Evolutionary conservation across 2,797 vertebrate genomes (phyloP).

Genomic region (Pogonophryne albipinna): DNA sequence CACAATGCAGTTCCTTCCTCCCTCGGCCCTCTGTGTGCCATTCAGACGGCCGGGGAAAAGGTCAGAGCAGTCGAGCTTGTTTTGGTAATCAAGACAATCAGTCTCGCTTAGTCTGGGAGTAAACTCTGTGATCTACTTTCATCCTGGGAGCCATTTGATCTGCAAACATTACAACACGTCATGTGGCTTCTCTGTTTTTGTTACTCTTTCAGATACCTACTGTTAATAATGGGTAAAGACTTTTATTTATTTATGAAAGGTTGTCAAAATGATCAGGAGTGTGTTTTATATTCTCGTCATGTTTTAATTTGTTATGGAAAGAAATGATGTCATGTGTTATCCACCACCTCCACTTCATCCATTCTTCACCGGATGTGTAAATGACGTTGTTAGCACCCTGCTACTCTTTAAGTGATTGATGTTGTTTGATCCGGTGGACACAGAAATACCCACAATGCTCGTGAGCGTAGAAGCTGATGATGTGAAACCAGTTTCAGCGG

Average conservation of each 20-base stretch:
- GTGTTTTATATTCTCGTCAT: neutral
- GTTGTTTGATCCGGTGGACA: slow-evolving; percentile 24
- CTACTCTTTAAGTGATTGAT: neutral
- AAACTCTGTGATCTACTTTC: slow-evolving; percentile 8
- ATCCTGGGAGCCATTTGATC: slow-evolving; percentile 13
- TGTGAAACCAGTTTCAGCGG: slow-evolving; percentile 30
- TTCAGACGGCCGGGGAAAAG: slow-evolving; percentile 57
- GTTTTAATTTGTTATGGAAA: neutral
- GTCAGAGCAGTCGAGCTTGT: slow-evolving; percentile 50
- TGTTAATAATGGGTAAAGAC: neutral
- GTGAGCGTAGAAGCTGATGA: neutral
- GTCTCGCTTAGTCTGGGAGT: slow-evolving; percentile 26
- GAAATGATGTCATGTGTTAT: neutral
- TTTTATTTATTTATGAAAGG: neutral
- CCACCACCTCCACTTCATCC: neutral
- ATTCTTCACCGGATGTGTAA: neutral
- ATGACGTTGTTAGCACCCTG: neutral
- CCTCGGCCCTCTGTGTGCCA: neutral
- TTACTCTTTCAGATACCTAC: neutral
- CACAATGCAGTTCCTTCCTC: slow-evolving; percentile 63
- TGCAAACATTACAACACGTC: slow-evolving; percentile 2
- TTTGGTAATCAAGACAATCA: slow-evolving; percentile 23
- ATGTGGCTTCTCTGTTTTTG: neutral
- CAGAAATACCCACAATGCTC: neutral
- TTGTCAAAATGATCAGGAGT: neutral